Evolutionary conservation across 2,888 invertebrate species (phyloP).

Genomic region (Oligia latruncula): DNA sequence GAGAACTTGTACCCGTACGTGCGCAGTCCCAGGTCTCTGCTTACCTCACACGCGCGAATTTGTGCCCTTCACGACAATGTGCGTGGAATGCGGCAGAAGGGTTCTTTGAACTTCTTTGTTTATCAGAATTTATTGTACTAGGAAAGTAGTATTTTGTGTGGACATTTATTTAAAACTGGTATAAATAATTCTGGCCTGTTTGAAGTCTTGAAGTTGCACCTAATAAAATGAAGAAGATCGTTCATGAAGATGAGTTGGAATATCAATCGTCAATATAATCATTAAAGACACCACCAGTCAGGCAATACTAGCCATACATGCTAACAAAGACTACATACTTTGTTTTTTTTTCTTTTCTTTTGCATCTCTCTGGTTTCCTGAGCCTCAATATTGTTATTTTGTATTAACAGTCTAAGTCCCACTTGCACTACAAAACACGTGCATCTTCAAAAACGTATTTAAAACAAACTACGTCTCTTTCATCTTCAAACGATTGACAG

Average conservation of each 20-base stretch:
- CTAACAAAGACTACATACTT: no score
- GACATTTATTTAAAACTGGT: slow-evolving; percentile 19
- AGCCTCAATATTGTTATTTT: background rate
- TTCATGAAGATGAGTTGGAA: slow-evolving; percentile 8
- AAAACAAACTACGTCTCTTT: background rate
- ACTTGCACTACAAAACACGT: background rate
- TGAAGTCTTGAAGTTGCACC: background rate
- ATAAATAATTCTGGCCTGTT: slow-evolving; percentile 24
- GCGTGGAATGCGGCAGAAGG: slow-evolving; percentile 50
- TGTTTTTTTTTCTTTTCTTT: background rate
- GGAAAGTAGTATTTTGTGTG: background rate
- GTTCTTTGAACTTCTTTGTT: slow-evolving; percentile 31
- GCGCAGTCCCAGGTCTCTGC: slow-evolving; percentile 53
- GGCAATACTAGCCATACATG: no score
- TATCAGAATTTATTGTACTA: slow-evolving; percentile 34
- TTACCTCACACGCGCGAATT: slow-evolving; percentile 59
- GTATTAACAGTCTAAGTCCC: background rate
- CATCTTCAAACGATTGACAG: background rate
- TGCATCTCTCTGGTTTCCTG: background rate
- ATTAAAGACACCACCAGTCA: no score
- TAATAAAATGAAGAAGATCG: slow-evolving; percentile 13
- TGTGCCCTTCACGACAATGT: slow-evolving; percentile 45
- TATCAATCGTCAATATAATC: background rate
- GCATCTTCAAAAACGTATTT: background rate
- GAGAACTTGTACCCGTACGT: slow-evolving; percentile 69